Evolutionary conservation across 2,888 invertebrate species (phyloP).

Genomic region (Watsonalla cultraria): DNA sequence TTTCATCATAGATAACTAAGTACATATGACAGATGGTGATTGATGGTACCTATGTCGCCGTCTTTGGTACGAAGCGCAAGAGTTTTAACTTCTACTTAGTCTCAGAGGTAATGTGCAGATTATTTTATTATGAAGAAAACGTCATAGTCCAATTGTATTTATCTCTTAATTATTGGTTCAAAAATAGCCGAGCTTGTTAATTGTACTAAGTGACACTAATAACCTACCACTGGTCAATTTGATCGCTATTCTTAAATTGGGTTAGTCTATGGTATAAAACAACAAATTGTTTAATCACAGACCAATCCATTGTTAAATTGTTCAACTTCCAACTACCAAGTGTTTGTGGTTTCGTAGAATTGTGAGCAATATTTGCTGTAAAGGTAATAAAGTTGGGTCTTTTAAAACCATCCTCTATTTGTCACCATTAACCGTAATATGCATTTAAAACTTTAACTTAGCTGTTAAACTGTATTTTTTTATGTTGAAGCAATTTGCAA

Average conservation of each 20-base stretch:
- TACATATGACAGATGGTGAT: too few relatives aligned
- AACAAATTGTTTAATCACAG: slow-evolving; percentile 57
- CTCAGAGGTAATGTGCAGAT: too few relatives aligned
- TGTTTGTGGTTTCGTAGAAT: slow-evolving; percentile 39
- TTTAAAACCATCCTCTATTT: slow-evolving; percentile 18
- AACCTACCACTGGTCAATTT: not conserved
- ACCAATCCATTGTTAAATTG: slow-evolving; percentile 42
- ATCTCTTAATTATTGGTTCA: not conserved
- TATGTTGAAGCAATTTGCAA: not conserved
- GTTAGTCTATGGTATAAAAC: slow-evolving; percentile 23
- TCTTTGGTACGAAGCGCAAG: too few relatives aligned
- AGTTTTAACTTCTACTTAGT: too few relatives aligned
- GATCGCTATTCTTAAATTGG: slow-evolving; percentile 17
- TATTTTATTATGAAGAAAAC: too few relatives aligned
- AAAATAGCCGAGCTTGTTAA: not conserved
- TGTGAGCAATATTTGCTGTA: slow-evolving; percentile 24
- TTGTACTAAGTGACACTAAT: not conserved
- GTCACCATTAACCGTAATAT: slow-evolving; percentile 24
- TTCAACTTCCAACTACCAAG: slow-evolving; percentile 32
- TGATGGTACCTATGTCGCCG: too few relatives aligned
- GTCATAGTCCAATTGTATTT: not conserved
- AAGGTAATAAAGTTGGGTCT: slow-evolving; percentile 12
- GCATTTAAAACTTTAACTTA: not conserved
- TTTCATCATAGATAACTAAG: too few relatives aligned
- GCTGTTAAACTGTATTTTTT: not conserved